Evolutionary conservation across 2,797 vertebrate species (phyloP), one percentile per base, ranked within the genome.

Genomic region (Cheirogaleus major): DNA sequence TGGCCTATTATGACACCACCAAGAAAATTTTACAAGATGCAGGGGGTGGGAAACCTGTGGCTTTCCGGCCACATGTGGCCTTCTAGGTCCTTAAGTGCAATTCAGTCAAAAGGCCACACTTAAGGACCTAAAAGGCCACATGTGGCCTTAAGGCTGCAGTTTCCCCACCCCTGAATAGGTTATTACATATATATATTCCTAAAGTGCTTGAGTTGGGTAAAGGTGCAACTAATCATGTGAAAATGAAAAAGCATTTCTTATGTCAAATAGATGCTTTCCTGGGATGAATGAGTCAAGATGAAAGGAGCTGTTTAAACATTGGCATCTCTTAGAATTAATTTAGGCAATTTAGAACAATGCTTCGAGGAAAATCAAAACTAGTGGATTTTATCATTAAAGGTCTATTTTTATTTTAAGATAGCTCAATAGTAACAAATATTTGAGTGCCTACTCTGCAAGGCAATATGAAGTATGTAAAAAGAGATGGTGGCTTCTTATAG

Each of bases 311-410:
- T 82, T 88, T 82, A 81, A 84, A 59, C 72, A 72, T 43, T 76
- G 23, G 30, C 55, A 93, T 52, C 52, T 92, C 90, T 85, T 55
- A 61, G 41, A 86, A 93, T 88, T 96, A 65, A 93, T 85, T 78
- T 57, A 78, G 43, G 23, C n/a, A 45, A 78, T 78, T 91, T 87
- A 96, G 45, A 94, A 95, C 65, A 90, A 59, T 75, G 43, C n/a
- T 82, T 81, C 35, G 85, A 90, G 73, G 13, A 87, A 95, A 93
- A 92, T 82, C 10, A 85, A 96, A 91, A 89, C 13, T 50, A 81
- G 3, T n/a, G n/a, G 30, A 48, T 88, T 80, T 95, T 93, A 50
- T 88, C 61, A 78, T 57, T 90, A 73, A 84, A 59, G 38, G 1
- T 8, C 8, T 76, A 81, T 59, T 82, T 89, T 55, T 27, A 48